phyloP scores from a whole-genome alignment of 2,113 vertebrate genomes.

The Trogon surrucura region DNA sequence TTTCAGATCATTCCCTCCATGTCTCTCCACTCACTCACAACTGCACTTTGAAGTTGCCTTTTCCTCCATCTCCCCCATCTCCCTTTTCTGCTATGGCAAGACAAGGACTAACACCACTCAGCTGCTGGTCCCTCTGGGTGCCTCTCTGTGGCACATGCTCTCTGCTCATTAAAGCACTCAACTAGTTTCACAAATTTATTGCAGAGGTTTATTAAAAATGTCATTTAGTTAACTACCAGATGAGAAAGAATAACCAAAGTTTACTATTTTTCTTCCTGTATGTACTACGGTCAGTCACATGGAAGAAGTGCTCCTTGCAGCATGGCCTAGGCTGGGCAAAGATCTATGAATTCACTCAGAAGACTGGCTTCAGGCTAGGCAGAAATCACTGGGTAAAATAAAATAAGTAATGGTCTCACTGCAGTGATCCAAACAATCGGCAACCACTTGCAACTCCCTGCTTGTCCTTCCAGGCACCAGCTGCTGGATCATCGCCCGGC shows the following conservation, averaged over 20 bases:
- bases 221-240: background rate
- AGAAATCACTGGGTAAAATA: background rate
- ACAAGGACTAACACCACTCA: background rate
- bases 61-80: background rate
- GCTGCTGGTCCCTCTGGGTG: background rate
- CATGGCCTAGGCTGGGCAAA: background rate
- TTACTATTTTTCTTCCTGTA: background rate
- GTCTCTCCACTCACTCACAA: background rate
- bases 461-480: background rate
- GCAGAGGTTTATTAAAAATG: slow-evolving; percentile 17
- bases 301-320: background rate
- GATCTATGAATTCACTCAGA: background rate
- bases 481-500: background rate
- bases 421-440: background rate
- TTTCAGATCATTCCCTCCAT: background rate
- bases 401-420: background rate
- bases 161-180: background rate
- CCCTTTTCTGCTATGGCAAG: background rate
- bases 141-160: background rate
- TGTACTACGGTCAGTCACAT: fast-evolving
- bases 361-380: background rate
- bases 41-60: background rate
- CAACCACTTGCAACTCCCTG: background rate
- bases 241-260: background rate
- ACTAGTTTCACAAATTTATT: background rate